These are phyloP conservation scores for Xiphophorus couchianus DNA, from an alignment of 2,113 vertebrate genomes.

Conservation along the genomic window DNA sequence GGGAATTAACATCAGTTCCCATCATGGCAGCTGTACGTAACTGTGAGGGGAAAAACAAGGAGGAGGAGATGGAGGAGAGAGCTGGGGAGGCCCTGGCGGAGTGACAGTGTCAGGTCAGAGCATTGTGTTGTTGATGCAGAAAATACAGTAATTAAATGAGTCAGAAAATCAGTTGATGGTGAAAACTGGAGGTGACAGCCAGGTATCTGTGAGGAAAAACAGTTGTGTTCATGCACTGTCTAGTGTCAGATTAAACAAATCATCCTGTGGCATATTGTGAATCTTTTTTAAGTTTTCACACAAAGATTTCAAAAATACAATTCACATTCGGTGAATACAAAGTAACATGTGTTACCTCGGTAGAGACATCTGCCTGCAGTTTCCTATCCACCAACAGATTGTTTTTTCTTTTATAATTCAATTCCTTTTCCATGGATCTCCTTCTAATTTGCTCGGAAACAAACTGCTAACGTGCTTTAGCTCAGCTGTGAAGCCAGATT, in stretches of 20 bases:
- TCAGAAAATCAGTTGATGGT: slow-evolving; percentile 27
- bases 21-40: slow-evolving; percentile 9
- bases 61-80: not conserved
- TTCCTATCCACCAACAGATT: not conserved
- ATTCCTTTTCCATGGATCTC: not conserved
- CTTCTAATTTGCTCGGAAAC: not conserved
- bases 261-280: not conserved
- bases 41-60: slow-evolving; percentile 23
- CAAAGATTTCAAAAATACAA: not conserved
- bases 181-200: slow-evolving; percentile 26
- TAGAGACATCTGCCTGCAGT: not conserved
- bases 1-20: slow-evolving; percentile 35
- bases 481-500: not conserved
- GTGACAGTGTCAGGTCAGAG: slow-evolving; percentile 12
- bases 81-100: slow-evolving; percentile 1
- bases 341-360: not conserved
- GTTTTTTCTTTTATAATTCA: not conserved
- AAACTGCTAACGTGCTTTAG: not conserved
- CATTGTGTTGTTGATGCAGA: slow-evolving; percentile 10
- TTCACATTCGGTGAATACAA: not conserved
- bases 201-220: not conserved
- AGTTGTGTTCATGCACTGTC: not conserved
- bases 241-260: not conserved
- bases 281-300: not conserved
- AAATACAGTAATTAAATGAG: slow-evolving; percentile 35